Evolutionary conservation across 2,888 invertebrate species (phyloP).

Genomic region (Branchinecta sandiegonensis): DNA sequence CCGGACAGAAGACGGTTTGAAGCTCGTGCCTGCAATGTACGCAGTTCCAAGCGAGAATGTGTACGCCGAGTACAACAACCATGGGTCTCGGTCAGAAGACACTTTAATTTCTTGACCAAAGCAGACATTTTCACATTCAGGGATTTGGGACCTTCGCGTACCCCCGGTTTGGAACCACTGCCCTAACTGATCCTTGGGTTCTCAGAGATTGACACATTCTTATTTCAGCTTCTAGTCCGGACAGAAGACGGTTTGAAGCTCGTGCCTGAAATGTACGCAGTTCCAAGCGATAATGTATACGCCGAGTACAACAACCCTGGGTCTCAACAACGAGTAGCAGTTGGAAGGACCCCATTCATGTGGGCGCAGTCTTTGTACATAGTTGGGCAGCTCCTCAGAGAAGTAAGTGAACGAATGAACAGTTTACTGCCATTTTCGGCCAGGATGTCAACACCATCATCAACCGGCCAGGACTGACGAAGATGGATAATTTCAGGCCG

Average conservation of each 20-base stretch:
- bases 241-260: constrained; percentile 72
- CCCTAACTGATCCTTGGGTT: too few species aligned
- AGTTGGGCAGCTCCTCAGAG: constrained; percentile 78
- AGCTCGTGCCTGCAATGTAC: constrained; percentile 83
- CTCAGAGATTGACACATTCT: neutral
- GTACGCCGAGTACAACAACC: constrained; percentile 67
- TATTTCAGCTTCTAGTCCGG: constrained; percentile 49
- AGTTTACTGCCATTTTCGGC: neutral
- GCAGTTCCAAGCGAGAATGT: constrained; percentile 71
- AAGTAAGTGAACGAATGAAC: constrained; percentile 43
- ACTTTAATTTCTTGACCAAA: too few species aligned
- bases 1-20: constrained; percentile 69
- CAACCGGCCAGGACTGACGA: too few species aligned
- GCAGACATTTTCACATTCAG: too few species aligned
- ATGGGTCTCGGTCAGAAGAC: constrained; percentile 73
- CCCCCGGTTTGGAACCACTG: too few species aligned
- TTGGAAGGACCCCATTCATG: constrained; percentile 84
- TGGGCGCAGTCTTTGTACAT: constrained; percentile 98
- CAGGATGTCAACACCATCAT: too few species aligned
- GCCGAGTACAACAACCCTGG: constrained; percentile 80
- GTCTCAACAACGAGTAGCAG: constrained; percentile 67
- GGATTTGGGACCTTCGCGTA: too few species aligned
- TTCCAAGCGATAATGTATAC: constrained; percentile 63
- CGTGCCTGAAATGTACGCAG: constrained; percentile 86
- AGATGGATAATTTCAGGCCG: too few species aligned